Evolutionary conservation across 2,113 vertebrate species (phyloP).

Genomic region (Oreochromis spilurus): DNA sequence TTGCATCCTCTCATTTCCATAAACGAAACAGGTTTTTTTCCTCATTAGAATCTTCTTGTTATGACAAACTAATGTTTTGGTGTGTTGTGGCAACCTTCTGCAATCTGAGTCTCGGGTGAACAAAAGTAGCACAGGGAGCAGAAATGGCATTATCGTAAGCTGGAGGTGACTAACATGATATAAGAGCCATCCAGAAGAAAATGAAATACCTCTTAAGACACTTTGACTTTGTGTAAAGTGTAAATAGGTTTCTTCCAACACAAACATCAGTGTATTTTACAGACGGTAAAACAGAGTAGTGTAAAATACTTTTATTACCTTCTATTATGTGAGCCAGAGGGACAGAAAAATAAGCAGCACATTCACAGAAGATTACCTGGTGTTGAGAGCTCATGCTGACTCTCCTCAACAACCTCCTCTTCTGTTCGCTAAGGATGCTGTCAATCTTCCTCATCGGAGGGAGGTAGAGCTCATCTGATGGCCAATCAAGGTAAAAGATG

Average conservation of each 20-base stretch:
- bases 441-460: constrained; percentile 91
- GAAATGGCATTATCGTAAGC: neutral
- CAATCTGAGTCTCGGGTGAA: neutral
- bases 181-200: neutral
- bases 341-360: neutral
- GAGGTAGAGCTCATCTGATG: constrained; percentile 84
- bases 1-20: neutral
- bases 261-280: neutral
- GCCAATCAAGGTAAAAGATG: constrained; percentile 10
- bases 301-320: neutral
- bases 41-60: neutral
- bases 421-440: constrained; percentile 85
- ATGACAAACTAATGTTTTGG: neutral
- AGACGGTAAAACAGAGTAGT: neutral
- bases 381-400: constrained; percentile 81
- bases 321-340: neutral
- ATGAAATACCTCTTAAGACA: neutral
- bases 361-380: constrained; percentile 67
- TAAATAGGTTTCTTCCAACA: neutral
- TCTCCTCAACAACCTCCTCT: constrained; percentile 83
- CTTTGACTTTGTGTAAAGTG: neutral
- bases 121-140: neutral
- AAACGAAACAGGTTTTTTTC: neutral
- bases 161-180: neutral
- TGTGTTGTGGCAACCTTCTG: neutral